Evolutionary conservation across 1,140 invertebrate genomes (phyloP).

Genomic region (Drosophila rufa): DNA sequence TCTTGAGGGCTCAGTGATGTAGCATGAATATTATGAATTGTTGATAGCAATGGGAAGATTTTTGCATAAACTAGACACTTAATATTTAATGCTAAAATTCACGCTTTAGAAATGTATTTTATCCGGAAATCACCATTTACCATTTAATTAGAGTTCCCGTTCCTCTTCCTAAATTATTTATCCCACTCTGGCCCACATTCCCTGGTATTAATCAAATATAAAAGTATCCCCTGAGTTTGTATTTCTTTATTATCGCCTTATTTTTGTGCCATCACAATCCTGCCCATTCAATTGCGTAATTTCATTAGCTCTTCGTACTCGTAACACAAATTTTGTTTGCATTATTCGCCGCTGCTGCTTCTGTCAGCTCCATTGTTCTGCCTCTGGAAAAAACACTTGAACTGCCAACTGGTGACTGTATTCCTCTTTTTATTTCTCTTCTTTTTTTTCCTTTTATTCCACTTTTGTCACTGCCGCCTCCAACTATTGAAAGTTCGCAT

Average conservation of each 20-base stretch:
- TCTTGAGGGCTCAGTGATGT: constrained; percentile 3
- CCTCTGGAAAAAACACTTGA: constrained; percentile 55
- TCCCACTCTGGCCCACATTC: not conserved
- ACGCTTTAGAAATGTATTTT: not conserved
- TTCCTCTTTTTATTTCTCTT: constrained; percentile 13
- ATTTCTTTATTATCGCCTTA: not conserved
- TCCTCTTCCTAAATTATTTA: not conserved
- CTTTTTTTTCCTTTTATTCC: constrained; percentile 7
- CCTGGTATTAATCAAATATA: not conserved
- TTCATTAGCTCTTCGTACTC: constrained; percentile 59
- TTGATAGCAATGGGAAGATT: not conserved
- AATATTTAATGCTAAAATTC: no score
- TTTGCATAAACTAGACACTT: not conserved
- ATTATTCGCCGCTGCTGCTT: constrained; percentile 14
- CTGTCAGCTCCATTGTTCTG: constrained; percentile 41
- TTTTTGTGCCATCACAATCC: constrained; percentile 27
- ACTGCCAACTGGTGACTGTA: constrained; percentile 42
- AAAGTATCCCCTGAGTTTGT: not conserved
- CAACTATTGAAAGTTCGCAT: constrained; percentile 38
- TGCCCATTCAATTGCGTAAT: constrained; percentile 60
- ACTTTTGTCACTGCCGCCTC: constrained; percentile 23
- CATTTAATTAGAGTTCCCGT: not conserved
- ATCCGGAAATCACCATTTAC: not conserved
- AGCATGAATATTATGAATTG: not conserved
- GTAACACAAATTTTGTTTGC: constrained; percentile 43